A percentile compares a stretch with the other conserved stretches of the same genome.
Evolutionary conservation across 1,140 invertebrate species (phyloP).

Genomic region (Diachasma alloeum): DNA sequence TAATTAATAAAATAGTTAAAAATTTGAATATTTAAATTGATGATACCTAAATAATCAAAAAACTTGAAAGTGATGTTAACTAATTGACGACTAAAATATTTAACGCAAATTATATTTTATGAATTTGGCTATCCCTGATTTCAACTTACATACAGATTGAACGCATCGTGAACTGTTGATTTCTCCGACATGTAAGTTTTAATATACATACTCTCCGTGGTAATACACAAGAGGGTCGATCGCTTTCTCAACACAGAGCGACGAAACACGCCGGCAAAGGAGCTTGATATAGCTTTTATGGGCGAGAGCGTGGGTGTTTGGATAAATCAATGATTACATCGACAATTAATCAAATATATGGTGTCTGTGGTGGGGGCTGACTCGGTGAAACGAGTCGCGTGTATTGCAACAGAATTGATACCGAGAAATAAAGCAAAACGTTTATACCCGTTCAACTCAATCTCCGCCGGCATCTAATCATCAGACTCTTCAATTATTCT

Average conservation of each 20-base stretch:
- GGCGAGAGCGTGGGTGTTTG: constrained; percentile 32
- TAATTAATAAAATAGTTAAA: too few species aligned
- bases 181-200: background rate
- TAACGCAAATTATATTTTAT: too few species aligned
- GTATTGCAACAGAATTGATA: background rate
- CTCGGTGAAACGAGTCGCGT: background rate
- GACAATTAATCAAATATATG: constrained; percentile 36
- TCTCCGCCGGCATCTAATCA: background rate
- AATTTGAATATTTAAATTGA: too few species aligned
- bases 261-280: background rate
- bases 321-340: constrained; percentile 41
- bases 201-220: background rate
- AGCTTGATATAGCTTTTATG: constrained; percentile 11
- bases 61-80: too few species aligned
- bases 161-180: too few species aligned
- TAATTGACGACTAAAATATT: too few species aligned
- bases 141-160: too few species aligned
- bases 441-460: background rate
- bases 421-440: background rate
- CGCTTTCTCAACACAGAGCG: constrained; percentile 10
- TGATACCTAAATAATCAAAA: too few species aligned
- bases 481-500: background rate
- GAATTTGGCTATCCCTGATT: too few species aligned
- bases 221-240: background rate
- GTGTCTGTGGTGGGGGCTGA: background rate